Conservation (phyloP, 2,113 vertebrate genomes). For the Siphamia tubifer region DNA sequence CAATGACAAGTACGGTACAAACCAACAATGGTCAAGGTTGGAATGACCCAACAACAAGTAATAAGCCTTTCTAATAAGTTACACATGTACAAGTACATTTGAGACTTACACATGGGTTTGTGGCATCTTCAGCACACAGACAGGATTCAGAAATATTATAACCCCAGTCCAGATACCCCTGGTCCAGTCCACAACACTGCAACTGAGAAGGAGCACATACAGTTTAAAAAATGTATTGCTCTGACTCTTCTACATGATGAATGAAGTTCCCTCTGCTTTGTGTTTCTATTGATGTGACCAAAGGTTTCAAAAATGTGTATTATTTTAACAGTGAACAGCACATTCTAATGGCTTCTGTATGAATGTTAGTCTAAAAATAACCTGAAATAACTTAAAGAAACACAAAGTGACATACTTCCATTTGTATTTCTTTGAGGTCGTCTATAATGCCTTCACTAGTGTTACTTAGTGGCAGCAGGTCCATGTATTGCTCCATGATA, state of each 20-base stretch:
- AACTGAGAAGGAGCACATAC: constrained; percentile 12
- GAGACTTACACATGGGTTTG: constrained; percentile 48
- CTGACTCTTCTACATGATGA: too few species aligned
- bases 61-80: too few species aligned
- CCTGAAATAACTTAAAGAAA: background rate
- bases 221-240: background rate
- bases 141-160: constrained; percentile 49
- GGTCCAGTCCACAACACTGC: constrained; percentile 53
- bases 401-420: constrained; percentile 12
- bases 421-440: rapidly evolving
- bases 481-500: rapidly evolving
- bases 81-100: background rate
- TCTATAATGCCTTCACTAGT: background rate
- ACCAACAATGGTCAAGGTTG: too few species aligned
- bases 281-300: too few species aligned
- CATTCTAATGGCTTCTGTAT: too few species aligned
- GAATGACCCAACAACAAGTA: too few species aligned
- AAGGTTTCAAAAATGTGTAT: too few species aligned
- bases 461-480: background rate
- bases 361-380: too few species aligned
- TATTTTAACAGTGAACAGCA: too few species aligned
- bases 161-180: constrained; percentile 53
- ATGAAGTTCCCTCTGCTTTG: too few species aligned
- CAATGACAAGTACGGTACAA: too few species aligned
- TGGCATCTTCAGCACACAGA: constrained; percentile 3